These are phyloP conservation scores for Plutella xylostella DNA, from an alignment of 2,888 invertebrate species.

Conservation along the genomic window DNA sequence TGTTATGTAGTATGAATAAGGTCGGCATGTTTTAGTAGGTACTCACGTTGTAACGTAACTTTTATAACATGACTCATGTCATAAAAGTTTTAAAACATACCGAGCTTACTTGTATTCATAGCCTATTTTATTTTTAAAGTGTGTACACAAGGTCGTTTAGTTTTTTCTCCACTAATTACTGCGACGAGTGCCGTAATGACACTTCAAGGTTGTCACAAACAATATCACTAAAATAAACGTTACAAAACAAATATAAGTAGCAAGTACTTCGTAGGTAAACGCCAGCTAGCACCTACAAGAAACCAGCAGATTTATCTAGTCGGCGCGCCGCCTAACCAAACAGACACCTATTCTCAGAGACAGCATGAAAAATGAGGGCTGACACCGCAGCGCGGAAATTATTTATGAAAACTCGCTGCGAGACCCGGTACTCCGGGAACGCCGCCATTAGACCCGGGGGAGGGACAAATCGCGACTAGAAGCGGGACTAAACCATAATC, in stretches of 20 bases:
- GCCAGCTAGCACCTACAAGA: too few species aligned
- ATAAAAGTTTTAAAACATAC: too few species aligned
- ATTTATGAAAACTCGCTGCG: slow-evolving; percentile 18
- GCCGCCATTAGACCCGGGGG: not conserved
- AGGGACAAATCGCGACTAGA: slow-evolving; percentile 34
- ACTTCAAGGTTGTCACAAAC: slow-evolving; percentile 1
- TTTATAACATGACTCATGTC: too few species aligned
- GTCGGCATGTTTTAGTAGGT: too few species aligned
- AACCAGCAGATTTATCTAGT: too few species aligned
- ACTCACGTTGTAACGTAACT: too few species aligned
- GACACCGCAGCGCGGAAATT: slow-evolving; percentile 27
- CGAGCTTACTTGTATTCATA: too few species aligned
- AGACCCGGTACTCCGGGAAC: slow-evolving; percentile 1
- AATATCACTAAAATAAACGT: slow-evolving; percentile 2
- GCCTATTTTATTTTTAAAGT: too few species aligned
- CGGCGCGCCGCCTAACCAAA: slow-evolving; percentile 39
- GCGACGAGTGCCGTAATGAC: slow-evolving; percentile 2
- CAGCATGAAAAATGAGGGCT: slow-evolving; percentile 40
- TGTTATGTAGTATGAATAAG: too few species aligned
- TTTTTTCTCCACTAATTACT: slow-evolving; percentile 5
- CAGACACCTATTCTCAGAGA: slow-evolving; percentile 26
- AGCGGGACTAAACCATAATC: slow-evolving; percentile 36
- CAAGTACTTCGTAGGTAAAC: too few species aligned
- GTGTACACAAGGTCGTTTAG: too few species aligned
- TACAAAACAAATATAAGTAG: too few species aligned